Evolutionary conservation across 2,797 vertebrate genomes (phyloP).

Genomic region (Enteromius afrohamiltoni): DNA sequence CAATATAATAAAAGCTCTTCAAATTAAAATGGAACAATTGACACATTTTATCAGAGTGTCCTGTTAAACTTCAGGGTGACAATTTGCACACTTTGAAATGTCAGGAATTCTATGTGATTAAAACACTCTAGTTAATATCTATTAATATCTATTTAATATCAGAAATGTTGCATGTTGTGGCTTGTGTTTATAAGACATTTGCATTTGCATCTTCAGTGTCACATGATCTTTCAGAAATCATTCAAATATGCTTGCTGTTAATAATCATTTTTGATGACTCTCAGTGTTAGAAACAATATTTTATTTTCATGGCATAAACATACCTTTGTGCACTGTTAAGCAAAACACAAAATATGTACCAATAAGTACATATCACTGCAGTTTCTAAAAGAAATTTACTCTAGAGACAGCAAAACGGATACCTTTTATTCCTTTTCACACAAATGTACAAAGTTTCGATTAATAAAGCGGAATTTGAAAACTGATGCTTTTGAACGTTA

Average conservation of each 20-base stretch:
- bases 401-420: too few relatives aligned
- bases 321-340: too few relatives aligned
- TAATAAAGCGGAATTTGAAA: too few relatives aligned
- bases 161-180: not conserved
- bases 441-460: too few relatives aligned
- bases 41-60: not conserved
- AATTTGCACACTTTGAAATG: not conserved
- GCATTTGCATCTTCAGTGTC: not conserved
- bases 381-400: too few relatives aligned
- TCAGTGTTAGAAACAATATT: not conserved
- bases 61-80: not conserved
- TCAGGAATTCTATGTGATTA: not conserved
- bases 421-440: too few relatives aligned
- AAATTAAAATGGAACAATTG: slow-evolving; percentile 22
- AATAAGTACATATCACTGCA: too few relatives aligned
- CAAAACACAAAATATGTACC: too few relatives aligned
- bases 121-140: not conserved
- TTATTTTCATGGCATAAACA: too few relatives aligned
- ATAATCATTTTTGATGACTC: not conserved
- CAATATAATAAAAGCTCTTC: not conserved
- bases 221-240: not conserved
- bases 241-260: not conserved
- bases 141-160: not conserved
- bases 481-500: too few relatives aligned
- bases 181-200: not conserved